Evolutionary conservation across 92 coral and sea anemone species (phyloP).

Genomic region (Parazoanthus swiftii): DNA sequence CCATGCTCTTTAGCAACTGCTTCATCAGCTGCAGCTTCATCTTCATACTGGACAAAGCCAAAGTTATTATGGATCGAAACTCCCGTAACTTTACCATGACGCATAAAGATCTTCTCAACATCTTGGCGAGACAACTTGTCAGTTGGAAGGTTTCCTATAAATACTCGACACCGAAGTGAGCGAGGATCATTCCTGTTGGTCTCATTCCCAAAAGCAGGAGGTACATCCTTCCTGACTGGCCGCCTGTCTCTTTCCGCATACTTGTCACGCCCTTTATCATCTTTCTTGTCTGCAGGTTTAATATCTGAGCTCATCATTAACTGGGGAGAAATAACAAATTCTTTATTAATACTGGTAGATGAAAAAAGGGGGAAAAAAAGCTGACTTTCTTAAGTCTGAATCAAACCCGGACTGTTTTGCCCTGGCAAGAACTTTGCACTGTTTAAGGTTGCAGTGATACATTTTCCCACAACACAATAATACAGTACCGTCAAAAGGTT

Average conservation of each 20-base stretch:
- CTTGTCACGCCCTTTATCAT: conserved; percentile 25
- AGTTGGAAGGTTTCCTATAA: conserved; percentile 85
- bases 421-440: too few relatives aligned
- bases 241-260: conserved; percentile 20
- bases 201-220: conserved; percentile 41
- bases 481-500: too few relatives aligned
- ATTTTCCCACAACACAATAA: too few relatives aligned
- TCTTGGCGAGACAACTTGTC: conserved; percentile 82
- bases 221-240: background rate
- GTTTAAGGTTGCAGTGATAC: too few relatives aligned
- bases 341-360: too few relatives aligned
- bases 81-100: conserved; percentile 82
- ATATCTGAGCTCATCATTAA: conserved; percentile 22
- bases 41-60: conserved; percentile 96
- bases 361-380: too few relatives aligned
- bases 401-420: too few relatives aligned
- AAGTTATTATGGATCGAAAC: conserved; percentile 81
- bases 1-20: conserved; percentile 94
- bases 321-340: background rate
- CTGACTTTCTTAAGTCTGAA: too few relatives aligned
- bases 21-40: conserved; percentile 83
- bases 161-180: conserved; percentile 92
- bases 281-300: conserved; percentile 38
- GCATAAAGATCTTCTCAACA: conserved; percentile 77
- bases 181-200: conserved; percentile 90